Evolutionary conservation across 1,140 invertebrate genomes (phyloP).

Genomic region (Zeugodacus cucurbitae): DNA sequence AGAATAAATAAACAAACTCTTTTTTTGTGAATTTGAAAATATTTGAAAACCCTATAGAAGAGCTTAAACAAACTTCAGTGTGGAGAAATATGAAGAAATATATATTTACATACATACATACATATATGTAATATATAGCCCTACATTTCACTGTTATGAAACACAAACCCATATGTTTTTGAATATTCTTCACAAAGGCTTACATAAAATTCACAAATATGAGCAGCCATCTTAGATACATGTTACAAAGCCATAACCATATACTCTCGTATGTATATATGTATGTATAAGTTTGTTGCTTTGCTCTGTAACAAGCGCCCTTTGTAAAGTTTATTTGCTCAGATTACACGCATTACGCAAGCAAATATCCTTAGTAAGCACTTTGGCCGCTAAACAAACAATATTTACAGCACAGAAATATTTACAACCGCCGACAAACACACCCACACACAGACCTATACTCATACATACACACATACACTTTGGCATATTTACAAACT

Average conservation of each 20-base stretch:
- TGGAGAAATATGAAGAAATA: not conserved
- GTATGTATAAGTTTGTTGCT: not conserved
- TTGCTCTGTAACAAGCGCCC: not conserved
- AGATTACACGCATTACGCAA: constrained; percentile 11
- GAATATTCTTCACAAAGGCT: not conserved
- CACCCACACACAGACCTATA: not conserved
- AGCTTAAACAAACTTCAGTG: too few relatives aligned
- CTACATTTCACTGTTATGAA: not conserved
- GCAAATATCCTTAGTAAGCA: not conserved
- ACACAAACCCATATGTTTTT: not conserved
- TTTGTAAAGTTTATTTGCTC: not conserved
- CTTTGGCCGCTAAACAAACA: not conserved
- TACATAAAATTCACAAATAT: not conserved
- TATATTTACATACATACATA: not conserved
- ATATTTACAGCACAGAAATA: not conserved
- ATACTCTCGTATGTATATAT: not conserved
- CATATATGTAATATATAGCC: not conserved
- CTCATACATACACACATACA: not conserved
- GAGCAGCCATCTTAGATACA: not conserved
- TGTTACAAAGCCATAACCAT: not conserved
- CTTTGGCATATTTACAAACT: not conserved
- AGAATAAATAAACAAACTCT: too few relatives aligned
- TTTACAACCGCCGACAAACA: not conserved
- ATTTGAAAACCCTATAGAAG: too few relatives aligned
- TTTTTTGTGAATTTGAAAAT: too few relatives aligned